Conservation (phyloP, 2,888 invertebrate species). For the Exephanes ischioxanthus region DNA sequence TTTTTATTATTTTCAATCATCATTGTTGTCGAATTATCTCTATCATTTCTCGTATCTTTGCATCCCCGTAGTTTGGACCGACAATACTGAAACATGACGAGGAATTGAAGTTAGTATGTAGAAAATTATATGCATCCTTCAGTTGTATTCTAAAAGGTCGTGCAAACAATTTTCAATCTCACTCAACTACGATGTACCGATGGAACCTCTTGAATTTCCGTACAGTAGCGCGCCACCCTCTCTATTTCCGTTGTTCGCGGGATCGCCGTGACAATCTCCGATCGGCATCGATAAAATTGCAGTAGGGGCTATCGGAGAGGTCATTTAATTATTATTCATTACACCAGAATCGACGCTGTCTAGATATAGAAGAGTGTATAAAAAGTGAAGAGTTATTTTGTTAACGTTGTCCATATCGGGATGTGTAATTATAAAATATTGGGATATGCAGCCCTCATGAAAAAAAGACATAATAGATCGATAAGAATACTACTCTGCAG, state of each 20-base stretch:
- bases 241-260: constrained; percentile 21
- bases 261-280: neutral
- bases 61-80: neutral
- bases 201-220: constrained; percentile 3
- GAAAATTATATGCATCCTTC: constrained; percentile 9
- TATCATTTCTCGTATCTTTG: neutral
- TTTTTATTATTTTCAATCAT: too few species aligned
- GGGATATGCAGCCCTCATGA: constrained; percentile 21
- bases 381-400: constrained; percentile 77
- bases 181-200: neutral
- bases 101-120: constrained; percentile 52
- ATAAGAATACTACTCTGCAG: neutral
- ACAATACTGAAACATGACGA: constrained; percentile 29
- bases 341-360: constrained; percentile 58
- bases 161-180: neutral
- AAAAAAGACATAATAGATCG: constrained; percentile 1
- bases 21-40: neutral
- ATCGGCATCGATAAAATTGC: neutral
- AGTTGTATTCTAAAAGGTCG: neutral
- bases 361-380: constrained; percentile 72
- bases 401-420: constrained; percentile 76
- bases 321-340: neutral
- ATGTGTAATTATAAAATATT: constrained; percentile 71
- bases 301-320: neutral
- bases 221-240: constrained; percentile 13